phyloP scores from a whole-genome alignment of 2,797 vertebrate species.

The Sebastes variabilis region DNA sequence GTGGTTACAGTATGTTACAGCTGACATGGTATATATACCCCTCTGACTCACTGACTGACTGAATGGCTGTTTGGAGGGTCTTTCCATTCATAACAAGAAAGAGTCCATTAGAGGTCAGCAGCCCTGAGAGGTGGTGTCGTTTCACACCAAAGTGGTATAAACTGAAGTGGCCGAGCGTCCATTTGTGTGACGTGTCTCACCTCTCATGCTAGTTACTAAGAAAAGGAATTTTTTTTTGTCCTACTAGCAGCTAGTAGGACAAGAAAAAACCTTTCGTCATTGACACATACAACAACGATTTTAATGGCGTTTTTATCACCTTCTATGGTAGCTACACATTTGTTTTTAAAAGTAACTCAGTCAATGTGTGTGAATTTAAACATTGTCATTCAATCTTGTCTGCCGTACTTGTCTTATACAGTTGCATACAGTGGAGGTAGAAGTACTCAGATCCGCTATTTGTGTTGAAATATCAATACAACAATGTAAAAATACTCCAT shows the following conservation, averaged over 20 bases:
- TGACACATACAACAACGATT: neutral
- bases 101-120: neutral
- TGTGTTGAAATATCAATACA: neutral
- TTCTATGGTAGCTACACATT: neutral
- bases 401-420: neutral
- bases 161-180: neutral
- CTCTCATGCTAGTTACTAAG: neutral
- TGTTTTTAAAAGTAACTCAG: neutral
- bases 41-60: conserved; percentile 46
- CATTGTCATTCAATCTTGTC: neutral
- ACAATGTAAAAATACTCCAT: neutral
- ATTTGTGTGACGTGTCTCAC: neutral
- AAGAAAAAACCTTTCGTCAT: neutral
- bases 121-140: neutral
- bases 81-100: conserved; percentile 51
- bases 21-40: conserved; percentile 58
- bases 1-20: conserved; percentile 80
- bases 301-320: neutral
- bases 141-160: neutral
- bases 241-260: neutral
- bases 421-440: neutral
- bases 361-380: neutral
- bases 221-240: neutral
- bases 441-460: neutral
- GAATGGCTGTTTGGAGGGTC: conserved; percentile 11